Percentiles rank a stretch among this genome's conserved stretches.
phyloP scores from a whole-genome alignment of 1,140 invertebrate genomes.

The Diorhabda elongata region DNA sequence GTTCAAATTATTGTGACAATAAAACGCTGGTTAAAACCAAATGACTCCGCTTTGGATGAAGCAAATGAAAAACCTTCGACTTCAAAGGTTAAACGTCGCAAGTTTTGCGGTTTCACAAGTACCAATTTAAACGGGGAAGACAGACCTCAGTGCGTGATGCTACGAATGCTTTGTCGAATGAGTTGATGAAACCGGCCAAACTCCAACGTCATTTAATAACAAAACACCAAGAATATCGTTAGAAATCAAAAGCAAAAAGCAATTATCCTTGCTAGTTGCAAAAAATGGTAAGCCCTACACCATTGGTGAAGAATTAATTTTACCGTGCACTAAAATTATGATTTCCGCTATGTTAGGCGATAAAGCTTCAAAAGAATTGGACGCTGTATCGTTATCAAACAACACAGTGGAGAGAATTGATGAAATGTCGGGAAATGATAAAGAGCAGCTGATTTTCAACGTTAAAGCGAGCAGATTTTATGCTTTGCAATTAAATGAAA shows the following conservation, averaged over 20 bases:
- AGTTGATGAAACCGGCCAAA: too few species aligned
- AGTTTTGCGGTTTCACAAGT: too few species aligned
- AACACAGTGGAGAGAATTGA: conserved; percentile 14
- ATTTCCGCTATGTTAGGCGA: conserved; percentile 11
- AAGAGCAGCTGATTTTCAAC: conserved; percentile 19
- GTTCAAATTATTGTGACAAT: too few species aligned
- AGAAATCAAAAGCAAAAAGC: not conserved
- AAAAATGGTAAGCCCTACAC: not conserved
- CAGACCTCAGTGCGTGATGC: not conserved
- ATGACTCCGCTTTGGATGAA: too few species aligned
- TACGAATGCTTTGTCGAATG: too few species aligned
- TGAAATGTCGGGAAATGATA: conserved; percentile 17
- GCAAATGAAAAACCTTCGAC: too few species aligned
- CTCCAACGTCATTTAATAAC: too few species aligned
- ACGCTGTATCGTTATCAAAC: conserved; percentile 16
- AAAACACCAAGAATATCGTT: not conserved
- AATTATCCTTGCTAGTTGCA: not conserved
- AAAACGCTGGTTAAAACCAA: too few species aligned
- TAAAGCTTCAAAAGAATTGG: conserved; percentile 6
- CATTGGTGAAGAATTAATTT: too few species aligned
- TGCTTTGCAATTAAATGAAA: too few species aligned
- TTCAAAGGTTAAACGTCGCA: too few species aligned
- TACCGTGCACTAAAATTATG: conserved; percentile 13
- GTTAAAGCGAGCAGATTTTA: conserved; percentile 7
- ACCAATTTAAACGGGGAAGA: too few species aligned